Base-by-base conservation (phyloP, 2,797 vertebrate genomes). In the Todus mexicanus region DNA sequence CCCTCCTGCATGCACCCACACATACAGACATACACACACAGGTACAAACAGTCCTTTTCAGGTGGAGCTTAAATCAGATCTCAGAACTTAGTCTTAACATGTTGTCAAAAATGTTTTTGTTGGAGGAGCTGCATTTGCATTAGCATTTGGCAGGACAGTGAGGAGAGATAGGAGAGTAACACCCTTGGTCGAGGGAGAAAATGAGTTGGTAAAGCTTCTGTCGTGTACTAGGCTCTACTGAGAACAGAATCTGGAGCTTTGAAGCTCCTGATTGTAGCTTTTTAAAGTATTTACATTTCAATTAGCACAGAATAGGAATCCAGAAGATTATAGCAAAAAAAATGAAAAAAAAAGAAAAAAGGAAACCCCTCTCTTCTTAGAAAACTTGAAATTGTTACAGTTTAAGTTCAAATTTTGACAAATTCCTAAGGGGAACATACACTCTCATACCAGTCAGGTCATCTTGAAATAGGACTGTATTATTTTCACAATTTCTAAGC, bases 31-130 rank as follows among this genome's bases (percentile, higher is more conserved):
- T 3, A 29, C 37, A 22, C 12, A 57, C 31, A 74, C 5, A 77
- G 42, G 63, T 59, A 63, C 73, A 77, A 93, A 80, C 60, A 72
- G 54, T 75, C 48, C 35, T 57, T 84, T 85, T 75, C 93, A 90
- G 76, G 84, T 69, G 61, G 17, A 84, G 22, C 12, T 72, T 78
- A 80, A 93, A 86, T 59, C 25, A 35, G 37, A 81, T 91, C 51
- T 73, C 65, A 84, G 92, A 93, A 84, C 74, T 80, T 63, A 86
- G 89, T 81, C 70, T 80, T 87, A 94, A 95, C 87, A 76, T 74
- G 87, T 64, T 68, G 72, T 83, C 66, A 86, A 40, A 89, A 85
- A 43, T 40, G 27, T 37, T 95, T 89, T 90, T 70, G 66, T 79
- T 90, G 83, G 38, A 96, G 84, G 79, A 91, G 38, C 78, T 57